Evolutionary conservation across 2,888 invertebrate genomes (phyloP).

Genomic region (Xestia ashworthii): DNA sequence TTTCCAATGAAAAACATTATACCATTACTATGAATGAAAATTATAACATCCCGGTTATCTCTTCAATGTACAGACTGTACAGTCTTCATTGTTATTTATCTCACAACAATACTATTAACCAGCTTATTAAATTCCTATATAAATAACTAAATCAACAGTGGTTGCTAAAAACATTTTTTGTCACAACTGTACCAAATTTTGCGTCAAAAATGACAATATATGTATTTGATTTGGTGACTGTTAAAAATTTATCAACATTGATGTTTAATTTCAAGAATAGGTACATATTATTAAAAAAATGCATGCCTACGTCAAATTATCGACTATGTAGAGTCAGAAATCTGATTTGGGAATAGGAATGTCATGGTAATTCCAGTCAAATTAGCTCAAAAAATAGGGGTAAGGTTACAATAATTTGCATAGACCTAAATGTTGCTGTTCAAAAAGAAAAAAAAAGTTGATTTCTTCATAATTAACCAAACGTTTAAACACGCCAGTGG

Average conservation of each 20-base stretch:
- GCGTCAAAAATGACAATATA: too few species aligned
- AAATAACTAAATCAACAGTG: not conserved
- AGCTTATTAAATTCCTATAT: not conserved
- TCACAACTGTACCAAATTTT: conserved; percentile 38
- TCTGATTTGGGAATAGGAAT: too few species aligned
- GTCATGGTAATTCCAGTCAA: too few species aligned
- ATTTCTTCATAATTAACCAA: too few species aligned
- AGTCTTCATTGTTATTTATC: not conserved
- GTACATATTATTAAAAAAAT: not conserved
- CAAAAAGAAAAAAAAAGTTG: too few species aligned
- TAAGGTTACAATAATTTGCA: too few species aligned
- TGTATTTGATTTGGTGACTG: too few species aligned
- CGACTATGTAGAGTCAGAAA: not conserved
- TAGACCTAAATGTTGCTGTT: too few species aligned
- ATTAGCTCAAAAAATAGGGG: too few species aligned
- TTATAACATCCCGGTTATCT: not conserved
- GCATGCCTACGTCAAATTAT: not conserved
- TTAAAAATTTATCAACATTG: not conserved
- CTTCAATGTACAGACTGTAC: not conserved
- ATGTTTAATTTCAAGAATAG: not conserved
- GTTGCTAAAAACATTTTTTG: conserved; percentile 26
- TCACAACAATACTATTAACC: not conserved
- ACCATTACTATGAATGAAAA: not conserved
- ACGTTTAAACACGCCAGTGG: too few species aligned
- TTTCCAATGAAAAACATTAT: not conserved